Percentiles rank a stretch among this genome's conserved stretches.
These are phyloP conservation scores for Hepsetus odoe DNA, from an alignment of 2,113 vertebrate genomes.

Conservation along the genomic window DNA sequence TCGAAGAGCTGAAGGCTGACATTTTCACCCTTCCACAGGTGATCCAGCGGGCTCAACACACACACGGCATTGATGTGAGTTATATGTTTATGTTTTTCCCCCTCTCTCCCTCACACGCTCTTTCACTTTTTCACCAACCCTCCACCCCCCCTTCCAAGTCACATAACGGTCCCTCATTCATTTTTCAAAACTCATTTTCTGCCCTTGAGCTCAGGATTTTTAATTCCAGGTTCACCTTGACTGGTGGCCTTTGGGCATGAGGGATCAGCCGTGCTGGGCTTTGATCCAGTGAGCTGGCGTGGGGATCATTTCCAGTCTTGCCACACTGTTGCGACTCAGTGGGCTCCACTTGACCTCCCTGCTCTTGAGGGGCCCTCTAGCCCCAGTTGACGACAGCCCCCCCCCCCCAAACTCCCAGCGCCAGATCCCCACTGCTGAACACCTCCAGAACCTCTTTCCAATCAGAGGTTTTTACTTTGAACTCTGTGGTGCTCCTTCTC, in stretches of 20 bases:
- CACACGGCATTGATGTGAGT: slow-evolving; percentile 54
- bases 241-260: slow-evolving; percentile 55
- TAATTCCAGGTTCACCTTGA: slow-evolving; percentile 56
- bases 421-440: slow-evolving; percentile 34
- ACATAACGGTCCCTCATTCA: slow-evolving; percentile 45
- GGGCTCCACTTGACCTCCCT: slow-evolving; percentile 52
- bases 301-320: slow-evolving; percentile 54
- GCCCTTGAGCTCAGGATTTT: slow-evolving; percentile 56
- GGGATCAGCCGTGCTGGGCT: slow-evolving; percentile 50
- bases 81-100: slow-evolving; percentile 21
- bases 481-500: slow-evolving; percentile 26
- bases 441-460: slow-evolving; percentile 44
- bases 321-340: slow-evolving; percentile 43
- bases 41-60: slow-evolving; percentile 36
- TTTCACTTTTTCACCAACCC: not conserved
- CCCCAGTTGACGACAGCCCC: slow-evolving; percentile 7
- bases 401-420: not conserved
- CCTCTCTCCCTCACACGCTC: not conserved
- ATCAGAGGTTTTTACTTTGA: slow-evolving; percentile 46
- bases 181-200: slow-evolving; percentile 57
- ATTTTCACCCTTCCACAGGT: slow-evolving; percentile 34
- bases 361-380: slow-evolving; percentile 42
- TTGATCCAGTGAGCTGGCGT: slow-evolving; percentile 50
- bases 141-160: slow-evolving; percentile 31
- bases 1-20: slow-evolving; percentile 55